These are phyloP conservation scores for Phalacrocorax carbo DNA, from an alignment of 2,113 vertebrate genomes.

Conservation along the genomic window DNA sequence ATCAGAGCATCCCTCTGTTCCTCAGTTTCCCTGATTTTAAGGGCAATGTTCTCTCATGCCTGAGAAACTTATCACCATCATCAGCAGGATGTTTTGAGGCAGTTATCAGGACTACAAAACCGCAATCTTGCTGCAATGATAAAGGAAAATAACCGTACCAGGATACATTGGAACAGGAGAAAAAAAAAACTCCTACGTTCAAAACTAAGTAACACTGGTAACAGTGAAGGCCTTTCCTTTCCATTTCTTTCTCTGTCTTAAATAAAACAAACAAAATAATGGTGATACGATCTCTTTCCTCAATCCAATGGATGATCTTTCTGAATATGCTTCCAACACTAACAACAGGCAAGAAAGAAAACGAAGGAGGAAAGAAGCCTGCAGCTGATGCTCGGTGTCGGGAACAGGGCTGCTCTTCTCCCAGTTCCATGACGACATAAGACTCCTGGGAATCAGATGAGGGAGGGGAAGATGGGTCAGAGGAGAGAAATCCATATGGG, in stretches of 20 bases:
- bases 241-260: not conserved
- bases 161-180: not conserved
- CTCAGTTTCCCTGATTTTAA: not conserved
- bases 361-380: not conserved
- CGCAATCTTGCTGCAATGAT: not conserved
- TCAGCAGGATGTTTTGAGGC: not conserved
- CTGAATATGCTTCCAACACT: constrained; percentile 30
- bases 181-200: not conserved
- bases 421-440: constrained; percentile 27
- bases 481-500: not conserved
- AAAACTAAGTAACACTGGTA: not conserved
- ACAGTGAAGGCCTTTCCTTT: not conserved
- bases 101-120: not conserved
- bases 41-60: not conserved
- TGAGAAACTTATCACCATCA: not conserved
- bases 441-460: constrained; percentile 20
- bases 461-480: constrained; percentile 1
- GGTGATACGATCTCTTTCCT: constrained; percentile 49
- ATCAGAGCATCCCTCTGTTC: not conserved
- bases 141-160: not conserved
- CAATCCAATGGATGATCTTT: constrained; percentile 41
- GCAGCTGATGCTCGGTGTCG: not conserved
- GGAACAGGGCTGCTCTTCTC: constrained; percentile 10
- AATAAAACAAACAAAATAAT: constrained; percentile 50
- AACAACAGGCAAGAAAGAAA: constrained; percentile 18